A percentile compares a stretch with the other conserved stretches of the same genome.
Evolutionary conservation across 2,113 vertebrate species (phyloP).

Genomic region (Falcunculus frontatus): DNA sequence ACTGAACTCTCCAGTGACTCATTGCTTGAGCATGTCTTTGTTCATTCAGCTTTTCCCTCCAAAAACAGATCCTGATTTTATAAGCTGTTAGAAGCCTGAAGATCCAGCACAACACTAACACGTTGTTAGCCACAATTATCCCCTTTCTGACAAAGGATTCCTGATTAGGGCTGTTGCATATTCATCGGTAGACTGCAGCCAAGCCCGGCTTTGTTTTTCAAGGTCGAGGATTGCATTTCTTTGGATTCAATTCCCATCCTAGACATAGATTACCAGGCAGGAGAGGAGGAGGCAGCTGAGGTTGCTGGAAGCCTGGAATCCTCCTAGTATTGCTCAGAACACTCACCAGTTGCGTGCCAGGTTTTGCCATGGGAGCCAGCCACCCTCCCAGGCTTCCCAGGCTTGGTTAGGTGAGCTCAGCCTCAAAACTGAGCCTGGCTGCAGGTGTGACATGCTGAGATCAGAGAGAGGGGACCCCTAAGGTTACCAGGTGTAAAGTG

Average conservation of each 20-base stretch:
- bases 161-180: conserved; percentile 55
- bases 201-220: conserved; percentile 54
- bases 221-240: conserved; percentile 56
- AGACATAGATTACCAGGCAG: conserved; percentile 33
- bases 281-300: conserved; percentile 31
- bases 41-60: not conserved
- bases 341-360: not conserved
- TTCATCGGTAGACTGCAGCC: not conserved
- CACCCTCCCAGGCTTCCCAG: not conserved
- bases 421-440: not conserved
- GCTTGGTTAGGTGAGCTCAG: not conserved
- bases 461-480: not conserved
- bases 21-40: not conserved
- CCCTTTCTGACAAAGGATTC: conserved; percentile 25
- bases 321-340: not conserved
- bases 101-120: conserved; percentile 25
- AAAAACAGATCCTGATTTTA: not conserved
- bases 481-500: not conserved
- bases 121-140: conserved; percentile 40
- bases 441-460: not conserved
- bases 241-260: conserved; percentile 55
- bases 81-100: conserved; percentile 23
- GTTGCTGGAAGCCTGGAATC: not conserved
- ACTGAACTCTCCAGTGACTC: not conserved
- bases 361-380: fast-evolving